A percentile compares a stretch with the other conserved stretches of the same genome.
Conservation (phyloP, 2,797 vertebrate species). For the Botia almorhae region DNA sequence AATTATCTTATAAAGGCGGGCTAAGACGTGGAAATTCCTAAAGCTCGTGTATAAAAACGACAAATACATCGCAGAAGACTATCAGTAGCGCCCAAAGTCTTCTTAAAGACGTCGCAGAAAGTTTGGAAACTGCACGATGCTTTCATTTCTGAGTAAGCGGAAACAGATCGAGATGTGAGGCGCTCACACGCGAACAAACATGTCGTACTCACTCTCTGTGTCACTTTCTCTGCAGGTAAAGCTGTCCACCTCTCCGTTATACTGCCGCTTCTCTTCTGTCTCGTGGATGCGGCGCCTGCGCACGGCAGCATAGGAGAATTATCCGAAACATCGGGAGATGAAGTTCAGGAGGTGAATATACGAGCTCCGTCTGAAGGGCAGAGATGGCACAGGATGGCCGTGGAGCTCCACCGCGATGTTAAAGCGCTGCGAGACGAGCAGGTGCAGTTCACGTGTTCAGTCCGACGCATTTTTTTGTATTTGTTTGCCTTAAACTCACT, state of each 20-base stretch:
- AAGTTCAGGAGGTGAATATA: neutral
- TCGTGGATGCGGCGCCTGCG: conserved; percentile 22
- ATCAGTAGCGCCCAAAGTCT: neutral
- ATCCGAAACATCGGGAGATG: conserved; percentile 69
- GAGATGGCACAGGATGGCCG: conserved; percentile 42
- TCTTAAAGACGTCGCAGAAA: neutral
- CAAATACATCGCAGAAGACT: neutral
- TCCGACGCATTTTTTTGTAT: too few relatives aligned
- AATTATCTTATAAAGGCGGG: neutral
- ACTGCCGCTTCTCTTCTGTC: conserved; percentile 53
- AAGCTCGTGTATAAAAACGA: conserved; percentile 42
- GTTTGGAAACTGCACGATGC: neutral
- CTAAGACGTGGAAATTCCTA: conserved; percentile 45
- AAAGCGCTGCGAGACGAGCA: conserved; percentile 51
- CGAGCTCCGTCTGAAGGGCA: neutral
- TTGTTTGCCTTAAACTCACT: neutral
- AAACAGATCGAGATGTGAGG: too few relatives aligned
- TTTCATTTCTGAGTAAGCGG: conserved; percentile 51
- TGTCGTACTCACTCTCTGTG: conserved; percentile 18
- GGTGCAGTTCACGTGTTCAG: conserved; percentile 57
- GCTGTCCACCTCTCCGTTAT: neutral
- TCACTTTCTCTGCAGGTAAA: conserved; percentile 12
- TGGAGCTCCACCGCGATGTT: neutral
- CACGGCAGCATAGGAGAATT: conserved; percentile 8
- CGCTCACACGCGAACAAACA: too few relatives aligned